Conservation (phyloP, 2,888 invertebrate genomes). For the Sminthurides aquaticus region DNA sequence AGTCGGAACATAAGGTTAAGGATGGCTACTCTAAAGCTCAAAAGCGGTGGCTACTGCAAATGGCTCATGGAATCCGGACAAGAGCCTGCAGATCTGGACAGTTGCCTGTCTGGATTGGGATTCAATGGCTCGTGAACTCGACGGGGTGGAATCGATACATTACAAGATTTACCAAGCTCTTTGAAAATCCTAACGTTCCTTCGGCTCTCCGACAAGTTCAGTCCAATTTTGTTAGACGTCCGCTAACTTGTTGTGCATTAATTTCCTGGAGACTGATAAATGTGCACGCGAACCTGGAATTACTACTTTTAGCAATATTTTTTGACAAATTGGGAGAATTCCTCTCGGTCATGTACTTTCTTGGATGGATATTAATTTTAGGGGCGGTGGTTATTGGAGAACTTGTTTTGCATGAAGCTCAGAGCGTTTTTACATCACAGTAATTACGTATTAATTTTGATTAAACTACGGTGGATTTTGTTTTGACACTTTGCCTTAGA, state of each 20-base stretch:
- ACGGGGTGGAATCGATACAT: constrained; percentile 79
- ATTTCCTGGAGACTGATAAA: constrained; percentile 71
- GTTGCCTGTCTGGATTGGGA: constrained; percentile 42
- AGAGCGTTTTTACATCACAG: no score
- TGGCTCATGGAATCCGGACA: background rate
- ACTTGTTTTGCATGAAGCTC: constrained; percentile 51
- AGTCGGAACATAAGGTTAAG: no score
- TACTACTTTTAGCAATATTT: constrained; percentile 66
- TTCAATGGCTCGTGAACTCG: constrained; percentile 65
- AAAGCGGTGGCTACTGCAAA: background rate
- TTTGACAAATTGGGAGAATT: constrained; percentile 76
- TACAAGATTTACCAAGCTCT: constrained; percentile 65
- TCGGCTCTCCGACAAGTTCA: constrained; percentile 45
- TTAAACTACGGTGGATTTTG: no score
- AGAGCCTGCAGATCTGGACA: constrained; percentile 13
- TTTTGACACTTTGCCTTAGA: no score
- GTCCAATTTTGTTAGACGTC: constrained; percentile 57
- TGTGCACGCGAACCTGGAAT: constrained; percentile 68
- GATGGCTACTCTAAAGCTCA: no score
- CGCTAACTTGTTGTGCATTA: constrained; percentile 64
- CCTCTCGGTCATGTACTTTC: constrained; percentile 60
- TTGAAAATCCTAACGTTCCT: constrained; percentile 56
- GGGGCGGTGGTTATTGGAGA: constrained; percentile 64
- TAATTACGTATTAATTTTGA: no score
- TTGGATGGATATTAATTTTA: constrained; percentile 62